Evolutionary conservation across 2,888 invertebrate species (phyloP).

Genomic region (Drosophila atripex): DNA sequence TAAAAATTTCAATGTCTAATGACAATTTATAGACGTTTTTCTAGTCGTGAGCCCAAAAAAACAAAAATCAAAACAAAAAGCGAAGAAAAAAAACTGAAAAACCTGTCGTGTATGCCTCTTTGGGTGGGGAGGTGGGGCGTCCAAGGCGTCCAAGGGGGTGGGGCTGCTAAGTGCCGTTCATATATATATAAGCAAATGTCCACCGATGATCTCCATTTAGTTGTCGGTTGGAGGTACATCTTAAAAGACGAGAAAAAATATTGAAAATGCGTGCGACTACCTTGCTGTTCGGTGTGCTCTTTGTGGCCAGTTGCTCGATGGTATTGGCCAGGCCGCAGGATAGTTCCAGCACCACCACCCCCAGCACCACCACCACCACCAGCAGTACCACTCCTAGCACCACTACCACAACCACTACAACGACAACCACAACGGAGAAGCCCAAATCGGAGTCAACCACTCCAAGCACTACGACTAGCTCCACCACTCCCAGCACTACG

Average conservation of each 20-base stretch:
- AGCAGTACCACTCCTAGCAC: constrained; percentile 10
- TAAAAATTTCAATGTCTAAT: constrained; percentile 37
- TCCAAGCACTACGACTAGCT: constrained; percentile 3
- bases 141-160: not conserved
- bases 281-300: constrained; percentile 17
- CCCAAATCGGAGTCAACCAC: constrained; percentile 22
- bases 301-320: constrained; percentile 24
- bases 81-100: constrained; percentile 1
- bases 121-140: not conserved
- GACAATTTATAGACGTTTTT: constrained; percentile 34
- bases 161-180: constrained; percentile 32
- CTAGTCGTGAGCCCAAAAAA: constrained; percentile 15
- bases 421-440: constrained; percentile 28
- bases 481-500: constrained; percentile 3
- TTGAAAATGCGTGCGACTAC: constrained; percentile 21
- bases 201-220: constrained; percentile 42
- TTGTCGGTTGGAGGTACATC: constrained; percentile 19
- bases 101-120: constrained; percentile 9
- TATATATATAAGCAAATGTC: constrained; percentile 40
- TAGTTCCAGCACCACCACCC: constrained; percentile 12
- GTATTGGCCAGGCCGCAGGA: constrained; percentile 31
- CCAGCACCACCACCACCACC: not conserved
- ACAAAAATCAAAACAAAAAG: no score
- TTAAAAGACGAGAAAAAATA: constrained; percentile 8
- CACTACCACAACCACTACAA: constrained; percentile 1